Evolutionary conservation across 2,113 vertebrate genomes (phyloP).

Genomic region (Perognathus longimembris): DNA sequence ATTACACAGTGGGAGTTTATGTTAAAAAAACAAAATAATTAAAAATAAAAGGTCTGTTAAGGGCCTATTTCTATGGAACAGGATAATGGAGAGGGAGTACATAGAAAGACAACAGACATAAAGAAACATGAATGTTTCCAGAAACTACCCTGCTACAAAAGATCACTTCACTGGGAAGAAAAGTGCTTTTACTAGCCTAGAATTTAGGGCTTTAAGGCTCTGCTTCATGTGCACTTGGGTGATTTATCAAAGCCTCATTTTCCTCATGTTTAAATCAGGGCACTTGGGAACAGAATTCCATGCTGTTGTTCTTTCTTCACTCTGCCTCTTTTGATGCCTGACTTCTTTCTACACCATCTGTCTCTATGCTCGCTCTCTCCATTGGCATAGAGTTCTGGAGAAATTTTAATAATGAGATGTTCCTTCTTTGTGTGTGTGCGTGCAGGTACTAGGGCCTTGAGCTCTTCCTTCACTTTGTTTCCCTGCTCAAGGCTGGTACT

Average conservation of each 20-base stretch:
- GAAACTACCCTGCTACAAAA: slow-evolving; percentile 14
- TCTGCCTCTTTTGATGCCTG: not conserved
- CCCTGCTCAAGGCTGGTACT: too few species aligned
- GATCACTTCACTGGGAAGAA: not conserved
- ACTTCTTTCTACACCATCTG: not conserved
- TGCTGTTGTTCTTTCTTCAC: slow-evolving; percentile 5
- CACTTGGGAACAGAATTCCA: not conserved
- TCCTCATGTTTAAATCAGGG: not conserved
- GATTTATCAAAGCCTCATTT: slow-evolving; percentile 30
- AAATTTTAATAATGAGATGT: not conserved
- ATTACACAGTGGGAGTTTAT: not conserved
- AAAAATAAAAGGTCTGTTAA: not conserved
- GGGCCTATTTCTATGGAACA: not conserved
- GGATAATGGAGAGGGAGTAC: not conserved
- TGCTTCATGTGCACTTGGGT: not conserved
- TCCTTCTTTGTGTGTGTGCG: too few species aligned
- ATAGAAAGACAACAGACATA: not conserved
- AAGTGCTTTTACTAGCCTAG: not conserved
- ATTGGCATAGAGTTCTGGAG: not conserved
- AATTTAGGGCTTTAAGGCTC: slow-evolving; percentile 20
- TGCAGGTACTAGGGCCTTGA: too few species aligned
- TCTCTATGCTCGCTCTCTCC: not conserved
- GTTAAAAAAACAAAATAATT: not conserved
- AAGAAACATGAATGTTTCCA: not conserved
- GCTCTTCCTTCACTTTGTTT: too few species aligned